Conservation (phyloP, 2,888 invertebrate genomes). For the Amphipyra berbera region DNA sequence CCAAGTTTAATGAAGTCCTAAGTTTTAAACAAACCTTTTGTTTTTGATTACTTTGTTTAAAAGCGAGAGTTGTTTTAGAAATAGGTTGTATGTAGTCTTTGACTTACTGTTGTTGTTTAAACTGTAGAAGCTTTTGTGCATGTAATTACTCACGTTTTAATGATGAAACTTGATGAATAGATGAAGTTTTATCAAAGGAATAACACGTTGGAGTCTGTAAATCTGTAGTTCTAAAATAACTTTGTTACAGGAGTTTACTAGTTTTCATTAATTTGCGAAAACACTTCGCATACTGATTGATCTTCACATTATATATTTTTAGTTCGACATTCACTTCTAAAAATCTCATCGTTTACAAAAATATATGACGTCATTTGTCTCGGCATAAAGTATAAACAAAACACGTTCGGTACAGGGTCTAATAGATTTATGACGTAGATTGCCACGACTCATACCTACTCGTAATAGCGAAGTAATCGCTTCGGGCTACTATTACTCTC, state of each 20-base stretch:
- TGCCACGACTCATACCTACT: conserved; percentile 11
- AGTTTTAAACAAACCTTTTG: conserved; percentile 35
- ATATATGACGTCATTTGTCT: conserved; percentile 2
- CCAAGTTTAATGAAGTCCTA: conserved; percentile 40
- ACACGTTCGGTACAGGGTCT: conserved; percentile 4
- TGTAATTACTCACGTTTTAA: conserved; percentile 24
- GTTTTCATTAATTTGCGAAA: too few species aligned
- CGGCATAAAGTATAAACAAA: conserved; percentile 11
- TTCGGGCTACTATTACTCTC: conserved; percentile 33
- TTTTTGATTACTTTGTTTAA: conserved; percentile 42
- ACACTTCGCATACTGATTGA: too few species aligned
- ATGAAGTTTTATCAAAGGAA: conserved; percentile 1
- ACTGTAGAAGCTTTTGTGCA: conserved; percentile 13
- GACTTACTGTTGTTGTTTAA: conserved; percentile 19
- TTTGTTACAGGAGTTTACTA: too few species aligned
- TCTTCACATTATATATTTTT: too few species aligned
- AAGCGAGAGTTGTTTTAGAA: conserved; percentile 19
- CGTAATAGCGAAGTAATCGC: conserved; percentile 46
- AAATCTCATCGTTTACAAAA: too few species aligned
- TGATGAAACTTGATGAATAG: not conserved
- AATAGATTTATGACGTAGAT: conserved; percentile 44
- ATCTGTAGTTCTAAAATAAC: not conserved
- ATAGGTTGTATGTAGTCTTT: conserved; percentile 13
- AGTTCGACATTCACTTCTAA: too few species aligned
- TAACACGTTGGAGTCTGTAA: not conserved